phyloP scores from a whole-genome alignment of 2,888 invertebrate genomes.

The Pseudococcus viburni region DNA sequence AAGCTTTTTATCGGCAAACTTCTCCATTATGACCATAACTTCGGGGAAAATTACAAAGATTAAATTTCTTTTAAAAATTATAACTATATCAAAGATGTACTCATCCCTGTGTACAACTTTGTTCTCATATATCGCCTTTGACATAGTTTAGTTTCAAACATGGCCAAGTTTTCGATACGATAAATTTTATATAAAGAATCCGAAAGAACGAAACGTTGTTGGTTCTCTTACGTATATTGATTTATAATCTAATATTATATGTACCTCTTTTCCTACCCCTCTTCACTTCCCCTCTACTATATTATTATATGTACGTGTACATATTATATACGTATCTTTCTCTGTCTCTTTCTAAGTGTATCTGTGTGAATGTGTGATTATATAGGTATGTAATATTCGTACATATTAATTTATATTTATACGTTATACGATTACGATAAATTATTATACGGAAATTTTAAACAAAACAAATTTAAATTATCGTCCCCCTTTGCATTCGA shows the following conservation, averaged over 20 bases:
- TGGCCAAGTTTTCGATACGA: constrained; percentile 12
- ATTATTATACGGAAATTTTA: neutral
- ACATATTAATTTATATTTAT: neutral
- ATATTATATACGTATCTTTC: neutral
- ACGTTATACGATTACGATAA: neutral
- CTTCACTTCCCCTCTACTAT: neutral
- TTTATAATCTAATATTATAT: constrained; percentile 14
- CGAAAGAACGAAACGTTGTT: neutral
- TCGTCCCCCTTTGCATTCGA: neutral
- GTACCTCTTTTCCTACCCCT: neutral
- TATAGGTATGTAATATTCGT: constrained; percentile 27
- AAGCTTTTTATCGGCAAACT: constrained; percentile 8
- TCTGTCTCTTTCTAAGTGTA: neutral
- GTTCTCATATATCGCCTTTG: neutral
- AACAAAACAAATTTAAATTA: neutral
- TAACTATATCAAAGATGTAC: neutral
- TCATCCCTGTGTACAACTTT: neutral
- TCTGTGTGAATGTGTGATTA: constrained; percentile 32
- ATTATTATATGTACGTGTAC: neutral
- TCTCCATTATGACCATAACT: constrained; percentile 19
- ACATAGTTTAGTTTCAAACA: constrained; percentile 16
- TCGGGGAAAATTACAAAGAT: neutral
- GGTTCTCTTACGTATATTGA: constrained; percentile 17
- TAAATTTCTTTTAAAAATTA: constrained; percentile 14
- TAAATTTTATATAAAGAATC: neutral